phyloP scores from a whole-genome alignment of 2,888 invertebrate genomes.

The Anorthoa munda region DNA sequence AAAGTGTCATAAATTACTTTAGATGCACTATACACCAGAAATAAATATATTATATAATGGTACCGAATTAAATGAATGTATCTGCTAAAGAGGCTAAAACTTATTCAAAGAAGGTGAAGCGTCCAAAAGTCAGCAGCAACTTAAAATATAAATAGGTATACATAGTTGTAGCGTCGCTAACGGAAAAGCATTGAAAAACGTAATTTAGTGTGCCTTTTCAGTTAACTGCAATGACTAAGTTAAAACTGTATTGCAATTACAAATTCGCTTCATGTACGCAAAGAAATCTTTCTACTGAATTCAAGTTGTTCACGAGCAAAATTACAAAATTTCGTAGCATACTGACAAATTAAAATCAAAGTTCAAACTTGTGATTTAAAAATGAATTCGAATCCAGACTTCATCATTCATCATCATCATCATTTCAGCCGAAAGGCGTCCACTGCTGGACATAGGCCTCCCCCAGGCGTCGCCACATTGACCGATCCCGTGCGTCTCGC shows the following conservation, averaged over 20 bases:
- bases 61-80: neutral
- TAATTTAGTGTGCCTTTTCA: constrained; percentile 30
- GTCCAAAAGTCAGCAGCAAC: neutral
- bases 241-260: constrained; percentile 26
- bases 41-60: neutral
- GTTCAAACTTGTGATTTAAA: neutral
- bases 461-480: too few relatives aligned
- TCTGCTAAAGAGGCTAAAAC: neutral
- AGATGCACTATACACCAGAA: neutral
- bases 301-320: constrained; percentile 9
- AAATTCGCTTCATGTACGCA: constrained; percentile 33
- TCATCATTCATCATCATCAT: too few relatives aligned
- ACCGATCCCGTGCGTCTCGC: too few relatives aligned
- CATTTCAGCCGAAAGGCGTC: too few relatives aligned
- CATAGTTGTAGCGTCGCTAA: constrained; percentile 11
- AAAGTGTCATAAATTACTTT: neutral
- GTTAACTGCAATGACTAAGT: constrained; percentile 20
- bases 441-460: too few relatives aligned
- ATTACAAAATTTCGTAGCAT: constrained; percentile 4
- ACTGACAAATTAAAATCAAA: constrained; percentile 3
- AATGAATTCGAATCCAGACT: neutral
- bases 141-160: neutral
- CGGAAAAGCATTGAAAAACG: constrained; percentile 4
- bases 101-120: neutral
- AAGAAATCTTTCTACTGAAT: constrained; percentile 13